A percentile compares a stretch with the other conserved stretches of the same genome.
Evolutionary conservation across 2,888 invertebrate genomes (phyloP).

Genomic region (Flabesymbios commensalis): DNA sequence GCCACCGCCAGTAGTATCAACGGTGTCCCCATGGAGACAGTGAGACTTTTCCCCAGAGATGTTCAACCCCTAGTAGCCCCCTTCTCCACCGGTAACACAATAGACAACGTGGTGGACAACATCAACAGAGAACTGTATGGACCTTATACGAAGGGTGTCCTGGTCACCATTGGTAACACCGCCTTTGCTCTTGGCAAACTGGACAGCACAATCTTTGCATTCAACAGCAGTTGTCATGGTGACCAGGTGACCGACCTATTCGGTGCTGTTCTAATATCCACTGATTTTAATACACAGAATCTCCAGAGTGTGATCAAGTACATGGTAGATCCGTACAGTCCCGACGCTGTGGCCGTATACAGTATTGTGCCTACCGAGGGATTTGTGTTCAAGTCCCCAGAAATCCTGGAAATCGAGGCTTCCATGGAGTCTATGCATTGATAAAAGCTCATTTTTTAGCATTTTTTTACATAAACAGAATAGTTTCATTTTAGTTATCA

Average conservation of each 20-base stretch:
- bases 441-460: no score
- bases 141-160: conserved; percentile 33
- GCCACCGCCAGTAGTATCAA: conserved; percentile 29
- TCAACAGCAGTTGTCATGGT: conserved; percentile 37
- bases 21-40: conserved; percentile 31
- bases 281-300: conserved; percentile 39
- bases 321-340: conserved; percentile 35
- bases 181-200: conserved; percentile 31
- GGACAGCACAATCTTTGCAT: conserved; percentile 34
- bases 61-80: conserved; percentile 30
- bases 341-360: conserved; percentile 37
- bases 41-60: conserved; percentile 33
- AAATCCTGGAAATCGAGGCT: conserved; percentile 28
- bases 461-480: no score
- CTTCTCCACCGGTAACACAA: conserved; percentile 33
- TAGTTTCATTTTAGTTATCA: no score
- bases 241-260: conserved; percentile 38
- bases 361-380: conserved; percentile 33
- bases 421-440: no score
- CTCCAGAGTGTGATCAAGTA: conserved; percentile 35
- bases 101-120: conserved; percentile 34
- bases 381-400: conserved; percentile 33
- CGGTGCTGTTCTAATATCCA: conserved; percentile 33
- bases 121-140: conserved; percentile 37
- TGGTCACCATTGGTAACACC: conserved; percentile 38